Base-by-base conservation (phyloP, 2,888 invertebrate species). In the Parnassius orleans region DNA sequence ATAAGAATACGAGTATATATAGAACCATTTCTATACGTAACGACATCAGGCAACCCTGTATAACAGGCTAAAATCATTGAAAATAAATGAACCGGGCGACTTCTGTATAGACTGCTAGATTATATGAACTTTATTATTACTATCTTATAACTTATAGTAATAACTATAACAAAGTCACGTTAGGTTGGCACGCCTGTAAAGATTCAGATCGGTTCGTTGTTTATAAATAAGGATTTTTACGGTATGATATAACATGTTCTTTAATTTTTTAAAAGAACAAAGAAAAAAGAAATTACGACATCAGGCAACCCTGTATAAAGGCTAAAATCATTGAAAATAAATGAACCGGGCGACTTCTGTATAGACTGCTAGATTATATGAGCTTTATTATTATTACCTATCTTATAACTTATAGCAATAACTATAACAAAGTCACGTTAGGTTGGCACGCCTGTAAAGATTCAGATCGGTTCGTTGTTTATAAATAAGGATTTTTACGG, bases 11-110 rank as follows among this genome's bases (percentile, higher is more conserved):
- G 3, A 47, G 3, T 10, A 43, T 9, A 43, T 10, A 43, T 10
- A 43, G 43, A 10, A 43, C 43, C 10, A 43, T 11, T 43, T 11
- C 10, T 11, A 11, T 43, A 10, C 1, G 3, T 48, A 48, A 1
- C 12, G n/a, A 12, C 10, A 19, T n/a, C 33, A 41, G 53, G 14
- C 53, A 59, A 53, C 59, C 53, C 59, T 59, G n/a, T 19, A 57
- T 10, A 3, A 41, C n/a, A 3, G 24, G 24, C 12, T 43, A 46
- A 53, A n/a, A 15, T 41, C 47, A 11, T 9, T 53, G 12, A 53
- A 53, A 53, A 47, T 53, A 59, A 59, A 53, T 41, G 52, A 14
- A 53, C 41, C 53, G 59, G 43, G 41, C 44, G 9, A 53, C 52
- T 58, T 43, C 15, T 44, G 43, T 43, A 43, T 10, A 5, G 19